Base-by-base conservation (phyloP, 2,888 invertebrate genomes). In the Parochlus steinenii region DNA sequence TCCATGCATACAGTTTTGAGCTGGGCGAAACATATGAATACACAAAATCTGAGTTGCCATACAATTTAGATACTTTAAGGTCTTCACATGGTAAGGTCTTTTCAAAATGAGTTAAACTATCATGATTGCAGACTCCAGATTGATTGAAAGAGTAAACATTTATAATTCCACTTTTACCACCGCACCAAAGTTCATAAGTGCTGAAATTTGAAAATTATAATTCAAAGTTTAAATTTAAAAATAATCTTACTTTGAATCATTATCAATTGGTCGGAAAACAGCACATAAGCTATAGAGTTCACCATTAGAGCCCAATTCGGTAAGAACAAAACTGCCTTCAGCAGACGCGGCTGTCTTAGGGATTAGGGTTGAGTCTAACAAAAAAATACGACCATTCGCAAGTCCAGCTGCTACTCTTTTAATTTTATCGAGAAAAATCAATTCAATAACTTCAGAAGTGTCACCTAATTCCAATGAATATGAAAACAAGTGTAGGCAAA, bases 1-100 rank as follows among this genome's bases (percentile, higher is more conserved):
- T 76, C 89, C 89, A 93, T 50, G 83, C 83, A 56, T 83, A 87
- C 10, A 93, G 79, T 43, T 80, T 71, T 48, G 81, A 85, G 1
- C 90, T 80, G 6, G 90, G 89, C 53, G 80, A 77, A 2, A 80
- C 74, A 48, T 87, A 89, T 0, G 83, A 79, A 60, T 82, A 78
- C 6, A 85, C 73, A 28, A 63, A 65, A 3, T 61, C 65, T 19
- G 67, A 66, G 8, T 67, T 64, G 7, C 74, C 65, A 6, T 76
- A 67, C 25, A 85, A 60, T 43, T 83, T 71, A 19, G 78, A 67
- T 2, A 80, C 80, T 47, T 75, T 72, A 10, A 73, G 59, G 42
- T 68, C 70, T 42, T 68, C 65, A 28, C 67, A 63, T 5, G 61
- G 61, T 29, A 62, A 69, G 48, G 65, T 61, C 44, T 65, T 62